A percentile compares a stretch with the other conserved stretches of the same genome.
phyloP scores from a whole-genome alignment of 2,797 vertebrate genomes.

The Psittacula derbiana region DNA sequence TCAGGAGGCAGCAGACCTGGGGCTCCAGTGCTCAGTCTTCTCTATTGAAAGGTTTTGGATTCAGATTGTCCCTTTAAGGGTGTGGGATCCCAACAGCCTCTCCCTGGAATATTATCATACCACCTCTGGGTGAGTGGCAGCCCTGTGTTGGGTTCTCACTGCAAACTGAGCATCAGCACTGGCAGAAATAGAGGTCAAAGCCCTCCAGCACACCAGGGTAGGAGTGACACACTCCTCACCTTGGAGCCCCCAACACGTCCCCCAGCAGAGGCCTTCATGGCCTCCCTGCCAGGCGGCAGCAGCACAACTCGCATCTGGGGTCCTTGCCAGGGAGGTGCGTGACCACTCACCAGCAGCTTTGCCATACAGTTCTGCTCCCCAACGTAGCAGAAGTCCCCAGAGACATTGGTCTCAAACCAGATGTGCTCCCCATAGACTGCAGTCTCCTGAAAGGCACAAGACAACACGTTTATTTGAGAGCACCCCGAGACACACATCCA shows the following conservation, averaged over 20 bases:
- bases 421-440: slow-evolving; percentile 91
- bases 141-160: accelerated
- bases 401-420: slow-evolving; percentile 93
- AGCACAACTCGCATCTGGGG: accelerated
- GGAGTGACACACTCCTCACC: not conserved
- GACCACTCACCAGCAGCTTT: slow-evolving; percentile 85
- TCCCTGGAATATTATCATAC: not conserved
- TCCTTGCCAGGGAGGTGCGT: not conserved
- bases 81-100: not conserved
- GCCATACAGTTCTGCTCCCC: slow-evolving; percentile 94
- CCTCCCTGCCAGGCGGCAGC: not conserved
- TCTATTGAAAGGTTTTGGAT: not conserved
- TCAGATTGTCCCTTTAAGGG: not conserved
- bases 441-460: slow-evolving; percentile 80
- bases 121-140: accelerated
- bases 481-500: not conserved
- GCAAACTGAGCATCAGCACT: not conserved
- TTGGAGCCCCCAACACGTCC: accelerated
- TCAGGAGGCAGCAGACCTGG: not conserved
- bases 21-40: not conserved
- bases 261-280: accelerated
- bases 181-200: not conserved
- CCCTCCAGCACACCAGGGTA: not conserved
- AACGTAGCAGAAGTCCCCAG: slow-evolving; percentile 94
- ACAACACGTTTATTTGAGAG: not conserved